Evolutionary conservation across 2,888 invertebrate genomes (phyloP).

Genomic region (Cryptus armator): DNA sequence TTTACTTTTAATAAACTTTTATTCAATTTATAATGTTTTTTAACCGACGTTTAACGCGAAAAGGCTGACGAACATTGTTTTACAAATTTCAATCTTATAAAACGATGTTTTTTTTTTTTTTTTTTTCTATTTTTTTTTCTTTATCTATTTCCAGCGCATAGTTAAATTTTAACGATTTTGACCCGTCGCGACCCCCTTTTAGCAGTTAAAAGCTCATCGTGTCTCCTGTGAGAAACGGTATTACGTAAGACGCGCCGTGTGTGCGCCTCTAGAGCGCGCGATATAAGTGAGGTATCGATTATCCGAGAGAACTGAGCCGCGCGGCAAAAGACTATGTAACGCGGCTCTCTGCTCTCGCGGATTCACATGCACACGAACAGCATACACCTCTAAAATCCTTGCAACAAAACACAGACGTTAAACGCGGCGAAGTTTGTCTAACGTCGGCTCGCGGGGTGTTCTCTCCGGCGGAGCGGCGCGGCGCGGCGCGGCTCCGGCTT

Average conservation of each 20-base stretch:
- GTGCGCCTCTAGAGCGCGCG: background rate
- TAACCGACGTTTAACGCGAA: background rate
- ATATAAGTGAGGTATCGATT: constrained; percentile 33
- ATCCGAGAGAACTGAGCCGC: constrained; percentile 21
- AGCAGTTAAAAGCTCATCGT: background rate
- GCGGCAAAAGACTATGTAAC: constrained; percentile 1
- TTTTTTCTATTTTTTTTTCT: background rate
- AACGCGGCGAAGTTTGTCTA: constrained; percentile 21
- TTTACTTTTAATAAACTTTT: too few species aligned
- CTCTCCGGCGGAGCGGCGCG: background rate
- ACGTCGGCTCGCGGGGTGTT: constrained; percentile 28
- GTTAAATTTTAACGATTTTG: constrained; percentile 4
- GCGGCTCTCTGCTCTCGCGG: background rate
- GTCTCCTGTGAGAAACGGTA: background rate
- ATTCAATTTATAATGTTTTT: background rate
- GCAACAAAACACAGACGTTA: constrained; percentile 25
- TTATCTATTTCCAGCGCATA: background rate
- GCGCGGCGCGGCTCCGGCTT: constrained; percentile 64
- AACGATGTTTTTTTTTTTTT: background rate
- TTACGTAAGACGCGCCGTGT: constrained; percentile 27
- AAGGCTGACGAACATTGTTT: background rate
- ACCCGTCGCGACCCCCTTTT: background rate
- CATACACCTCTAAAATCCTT: background rate
- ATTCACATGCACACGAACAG: background rate
- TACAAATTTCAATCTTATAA: background rate